These are phyloP conservation scores for Sinocyclocheilus grahami DNA, from an alignment of 2,113 vertebrate genomes.

Conservation along the genomic window DNA sequence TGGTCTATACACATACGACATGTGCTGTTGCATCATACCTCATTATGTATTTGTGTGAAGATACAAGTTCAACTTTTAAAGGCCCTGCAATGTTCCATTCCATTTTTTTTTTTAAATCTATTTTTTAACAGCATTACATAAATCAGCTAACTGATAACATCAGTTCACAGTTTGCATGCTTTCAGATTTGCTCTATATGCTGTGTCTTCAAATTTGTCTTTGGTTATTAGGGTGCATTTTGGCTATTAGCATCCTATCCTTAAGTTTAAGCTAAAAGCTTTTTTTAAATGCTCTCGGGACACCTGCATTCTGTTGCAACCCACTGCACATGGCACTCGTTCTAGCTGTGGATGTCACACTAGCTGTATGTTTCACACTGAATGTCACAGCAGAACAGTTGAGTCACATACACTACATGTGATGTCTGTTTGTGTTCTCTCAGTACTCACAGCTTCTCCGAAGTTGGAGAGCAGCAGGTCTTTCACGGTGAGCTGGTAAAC, in stretches of 20 bases:
- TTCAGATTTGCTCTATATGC: neutral
- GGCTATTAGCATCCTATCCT: neutral
- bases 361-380: neutral
- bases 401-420: neutral
- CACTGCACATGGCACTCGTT: too few species aligned
- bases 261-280: neutral
- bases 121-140: neutral
- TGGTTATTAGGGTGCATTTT: neutral
- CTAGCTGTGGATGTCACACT: slow-evolving; percentile 6
- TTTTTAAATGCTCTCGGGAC: neutral
- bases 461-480: slow-evolving; percentile 85
- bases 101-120: too few species aligned
- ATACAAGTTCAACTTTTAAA: too few species aligned
- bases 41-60: too few species aligned
- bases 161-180: neutral
- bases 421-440: neutral
- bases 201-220: too few species aligned
- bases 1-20: neutral
- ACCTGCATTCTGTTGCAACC: neutral
- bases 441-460: slow-evolving; percentile 74
- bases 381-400: slow-evolving; percentile 1
- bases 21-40: too few species aligned
- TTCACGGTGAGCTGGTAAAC: slow-evolving; percentile 82
- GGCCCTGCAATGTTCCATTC: too few species aligned
- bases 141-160: neutral